A percentile compares a stretch with the other conserved stretches of the same genome.
Evolutionary conservation across 2,797 vertebrate species (phyloP).

Genomic region (Crenichthys baileyi): DNA sequence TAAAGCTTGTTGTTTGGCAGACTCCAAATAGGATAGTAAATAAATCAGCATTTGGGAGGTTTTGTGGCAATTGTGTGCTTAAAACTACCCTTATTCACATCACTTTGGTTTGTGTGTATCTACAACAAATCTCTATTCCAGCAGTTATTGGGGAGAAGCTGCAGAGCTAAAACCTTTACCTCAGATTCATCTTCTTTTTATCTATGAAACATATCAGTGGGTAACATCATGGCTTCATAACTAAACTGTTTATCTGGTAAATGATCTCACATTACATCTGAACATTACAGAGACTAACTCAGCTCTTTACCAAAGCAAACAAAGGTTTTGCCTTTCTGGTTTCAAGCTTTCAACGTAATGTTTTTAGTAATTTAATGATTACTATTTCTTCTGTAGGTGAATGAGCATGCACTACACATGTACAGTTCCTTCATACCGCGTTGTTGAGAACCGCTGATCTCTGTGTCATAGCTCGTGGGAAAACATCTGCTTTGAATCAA

Average conservation of each 20-base stretch:
- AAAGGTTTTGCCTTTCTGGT: not conserved
- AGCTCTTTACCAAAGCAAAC: not conserved
- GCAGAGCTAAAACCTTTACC: not conserved
- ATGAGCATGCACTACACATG: not conserved
- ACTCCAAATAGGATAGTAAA: no score
- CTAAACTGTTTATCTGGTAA: not conserved
- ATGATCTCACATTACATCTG: not conserved
- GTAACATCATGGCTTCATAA: not conserved
- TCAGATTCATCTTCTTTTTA: not conserved
- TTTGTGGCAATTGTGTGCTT: no score
- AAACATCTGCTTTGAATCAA: conserved; percentile 13
- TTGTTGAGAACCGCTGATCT: not conserved
- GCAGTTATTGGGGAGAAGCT: not conserved
- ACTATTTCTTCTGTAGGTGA: not conserved
- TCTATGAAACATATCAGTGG: not conserved
- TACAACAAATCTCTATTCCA: not conserved
- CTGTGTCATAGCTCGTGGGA: conserved; percentile 1
- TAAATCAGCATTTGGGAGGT: no score
- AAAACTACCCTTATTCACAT: no score
- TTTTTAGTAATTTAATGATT: not conserved
- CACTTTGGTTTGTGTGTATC: no score
- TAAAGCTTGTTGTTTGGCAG: no score
- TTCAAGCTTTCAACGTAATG: no score
- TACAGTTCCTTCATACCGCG: not conserved
- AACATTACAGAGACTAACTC: not conserved